Evolutionary conservation across 2,113 vertebrate species (phyloP).

Genomic region (Oreochromis tanganicae): DNA sequence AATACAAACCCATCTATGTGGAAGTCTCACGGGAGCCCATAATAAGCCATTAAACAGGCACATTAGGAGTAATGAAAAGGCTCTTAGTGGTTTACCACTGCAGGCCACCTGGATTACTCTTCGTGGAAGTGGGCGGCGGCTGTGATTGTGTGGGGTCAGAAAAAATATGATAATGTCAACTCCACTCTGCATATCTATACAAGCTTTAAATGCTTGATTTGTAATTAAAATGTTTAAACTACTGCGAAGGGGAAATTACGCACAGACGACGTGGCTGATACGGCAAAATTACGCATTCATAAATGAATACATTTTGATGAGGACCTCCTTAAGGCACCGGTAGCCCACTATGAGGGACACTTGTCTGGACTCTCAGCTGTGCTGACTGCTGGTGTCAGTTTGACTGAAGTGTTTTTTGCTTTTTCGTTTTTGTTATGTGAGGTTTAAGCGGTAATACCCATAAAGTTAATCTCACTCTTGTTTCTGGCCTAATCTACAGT

Average conservation of each 20-base stretch:
- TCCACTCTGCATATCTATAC: not conserved
- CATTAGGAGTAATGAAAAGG: constrained; percentile 81
- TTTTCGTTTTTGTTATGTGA: not conserved
- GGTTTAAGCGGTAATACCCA: not conserved
- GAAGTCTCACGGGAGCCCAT: constrained; percentile 72
- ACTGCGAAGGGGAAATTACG: not conserved
- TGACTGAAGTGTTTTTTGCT: not conserved
- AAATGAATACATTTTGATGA: not conserved
- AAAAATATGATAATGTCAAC: not conserved
- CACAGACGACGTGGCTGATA: not conserved
- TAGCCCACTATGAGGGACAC: not conserved
- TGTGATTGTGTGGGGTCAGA: not conserved
- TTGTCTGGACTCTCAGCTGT: not conserved
- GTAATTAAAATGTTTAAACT: not conserved
- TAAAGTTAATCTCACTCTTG: not conserved
- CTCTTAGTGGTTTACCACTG: constrained; percentile 74
- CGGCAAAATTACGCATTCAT: not conserved
- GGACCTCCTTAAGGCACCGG: not conserved
- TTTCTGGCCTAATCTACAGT: not conserved
- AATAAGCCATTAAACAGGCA: constrained; percentile 79
- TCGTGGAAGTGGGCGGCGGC: constrained; percentile 24
- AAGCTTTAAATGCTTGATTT: not conserved
- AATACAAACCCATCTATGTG: constrained; percentile 50
- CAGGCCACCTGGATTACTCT: constrained; percentile 72
- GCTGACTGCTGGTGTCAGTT: not conserved